These are phyloP conservation scores for Drosophila conformis DNA, from an alignment of 2,888 invertebrate genomes.

Conservation along the genomic window DNA sequence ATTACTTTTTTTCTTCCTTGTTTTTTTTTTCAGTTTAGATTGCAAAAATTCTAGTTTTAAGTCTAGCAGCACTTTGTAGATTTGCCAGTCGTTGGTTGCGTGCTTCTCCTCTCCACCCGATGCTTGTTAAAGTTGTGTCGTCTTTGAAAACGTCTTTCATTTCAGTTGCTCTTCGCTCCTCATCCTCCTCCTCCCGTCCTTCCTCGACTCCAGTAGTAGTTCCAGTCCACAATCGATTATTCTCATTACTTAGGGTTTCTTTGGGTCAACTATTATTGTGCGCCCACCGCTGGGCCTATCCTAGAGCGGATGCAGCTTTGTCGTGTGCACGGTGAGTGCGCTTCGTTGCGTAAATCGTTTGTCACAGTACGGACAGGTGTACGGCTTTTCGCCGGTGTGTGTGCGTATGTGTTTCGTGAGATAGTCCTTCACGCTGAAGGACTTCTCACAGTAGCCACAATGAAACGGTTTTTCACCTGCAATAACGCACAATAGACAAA, in stretches of 20 bases:
- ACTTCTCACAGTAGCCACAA: constrained; percentile 83
- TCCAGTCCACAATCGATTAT: constrained; percentile 14
- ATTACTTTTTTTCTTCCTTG: constrained; percentile 14
- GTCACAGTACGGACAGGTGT: constrained; percentile 84
- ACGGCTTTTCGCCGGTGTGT: constrained; percentile 84
- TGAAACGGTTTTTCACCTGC: constrained; percentile 84
- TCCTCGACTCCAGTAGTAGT: not conserved
- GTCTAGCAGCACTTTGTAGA: constrained; percentile 75
- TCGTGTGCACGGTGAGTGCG: constrained; percentile 84
- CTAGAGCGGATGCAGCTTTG: constrained; percentile 84
- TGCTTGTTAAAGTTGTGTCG: constrained; percentile 52
- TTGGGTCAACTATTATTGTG: constrained; percentile 61
- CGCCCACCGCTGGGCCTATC: constrained; percentile 80
- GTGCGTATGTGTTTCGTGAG: constrained; percentile 85
- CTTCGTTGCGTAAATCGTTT: constrained; percentile 84
- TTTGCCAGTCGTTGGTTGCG: constrained; percentile 77
- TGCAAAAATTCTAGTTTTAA: constrained; percentile 69
- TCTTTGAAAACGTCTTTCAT: constrained; percentile 78
- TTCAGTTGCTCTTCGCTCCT: constrained; percentile 42
- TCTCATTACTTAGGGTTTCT: constrained; percentile 55
- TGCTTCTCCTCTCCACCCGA: constrained; percentile 28
- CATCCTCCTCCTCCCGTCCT: constrained; percentile 6
- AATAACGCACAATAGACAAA: constrained; percentile 42
- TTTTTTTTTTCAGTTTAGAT: constrained; percentile 30
- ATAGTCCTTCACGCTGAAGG: constrained; percentile 84